Evolutionary conservation across 2,888 invertebrate genomes (phyloP).

Genomic region (Scaptomyza cyrtandrae): DNA sequence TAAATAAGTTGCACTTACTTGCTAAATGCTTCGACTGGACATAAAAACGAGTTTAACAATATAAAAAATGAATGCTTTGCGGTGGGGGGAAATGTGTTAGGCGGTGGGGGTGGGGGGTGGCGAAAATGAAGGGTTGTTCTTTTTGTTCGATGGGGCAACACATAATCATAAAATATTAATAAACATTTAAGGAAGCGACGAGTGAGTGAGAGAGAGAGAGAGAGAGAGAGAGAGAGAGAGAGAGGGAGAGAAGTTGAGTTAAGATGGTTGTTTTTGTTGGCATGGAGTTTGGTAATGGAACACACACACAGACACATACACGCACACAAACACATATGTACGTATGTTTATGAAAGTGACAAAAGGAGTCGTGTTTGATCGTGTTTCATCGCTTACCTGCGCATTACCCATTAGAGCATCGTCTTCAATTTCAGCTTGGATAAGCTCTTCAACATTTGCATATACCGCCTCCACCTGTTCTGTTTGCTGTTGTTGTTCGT

Average conservation of each 20-base stretch:
- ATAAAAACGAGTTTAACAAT: slow-evolving; percentile 62
- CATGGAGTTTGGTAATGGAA: slow-evolving; percentile 21
- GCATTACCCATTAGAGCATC: slow-evolving; percentile 72
- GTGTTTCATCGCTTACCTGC: slow-evolving; percentile 61
- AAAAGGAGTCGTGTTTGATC: slow-evolving; percentile 20
- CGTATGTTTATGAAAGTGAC: slow-evolving; percentile 57
- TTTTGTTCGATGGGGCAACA: background rate
- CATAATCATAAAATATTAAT: slow-evolving; percentile 18
- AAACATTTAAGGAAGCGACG: slow-evolving; percentile 41
- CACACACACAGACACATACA: background rate
- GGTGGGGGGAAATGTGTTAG: too few relatives aligned
- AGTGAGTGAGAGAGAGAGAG: background rate
- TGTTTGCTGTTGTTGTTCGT: slow-evolving; percentile 27
- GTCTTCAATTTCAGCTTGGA: slow-evolving; percentile 47
- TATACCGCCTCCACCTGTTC: slow-evolving; percentile 51
- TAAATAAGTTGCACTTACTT: slow-evolving; percentile 71
- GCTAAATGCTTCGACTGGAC: slow-evolving; percentile 54
- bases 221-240: too few relatives aligned
- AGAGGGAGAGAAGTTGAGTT: background rate
- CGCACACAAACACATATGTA: slow-evolving; percentile 28
- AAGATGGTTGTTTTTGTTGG: slow-evolving; percentile 4
- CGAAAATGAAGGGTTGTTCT: background rate
- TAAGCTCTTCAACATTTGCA: slow-evolving; percentile 62
- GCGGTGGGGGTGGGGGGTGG: background rate
- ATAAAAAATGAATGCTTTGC: slow-evolving; percentile 17